Evolutionary conservation across 2,888 invertebrate species (phyloP), one percentile per base, ranked within the genome.

Genomic region (Chymomyza amoena): DNA sequence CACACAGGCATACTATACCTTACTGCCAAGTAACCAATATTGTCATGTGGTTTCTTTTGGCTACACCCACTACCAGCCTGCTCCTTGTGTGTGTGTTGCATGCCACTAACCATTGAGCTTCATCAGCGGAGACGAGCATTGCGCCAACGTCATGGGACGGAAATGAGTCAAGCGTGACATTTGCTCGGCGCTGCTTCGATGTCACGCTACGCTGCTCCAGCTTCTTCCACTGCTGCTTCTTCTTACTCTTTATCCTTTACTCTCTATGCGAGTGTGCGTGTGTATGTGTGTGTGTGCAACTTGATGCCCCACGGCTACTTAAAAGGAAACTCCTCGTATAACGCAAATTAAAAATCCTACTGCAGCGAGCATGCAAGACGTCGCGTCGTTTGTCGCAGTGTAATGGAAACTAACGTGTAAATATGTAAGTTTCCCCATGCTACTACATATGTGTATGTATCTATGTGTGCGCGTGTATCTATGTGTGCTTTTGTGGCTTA

Each of bases 121-220:
- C 75, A 75, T 75, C 85, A 78, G 68, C 70, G 71, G 60, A 62
- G 59, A 59, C 65, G 50, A 10, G 32, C 6, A n/a, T 20, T 16
- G 56, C 64, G 15, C 39, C 65, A 79, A 74, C 83, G 72, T 84
- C 88, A 87, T 87, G 83, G 83, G 84, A 88, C 84, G 84, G 84
- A 85, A 85, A 85, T 85, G 88, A 85, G 84, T 88, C 87, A 85
- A 85, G 84, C 84, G 84, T 85, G 84, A 85, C 84, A 85, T 85
- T 85, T 85, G 84, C 87, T 87, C 73, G 78, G 76, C 79, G 76
- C 78, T 36, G 51, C 32, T 51, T 81, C 76, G 74, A 74, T 84
- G 78, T 78, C 77, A 79, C 75, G 87, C 76, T 78, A 79, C 80
- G 75, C 78, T 84, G 84, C 75, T 57, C 20, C 20, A 9, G 32